These are phyloP conservation scores for Chesias legatella DNA, from an alignment of 2,888 invertebrate genomes.

Conservation along the genomic window DNA sequence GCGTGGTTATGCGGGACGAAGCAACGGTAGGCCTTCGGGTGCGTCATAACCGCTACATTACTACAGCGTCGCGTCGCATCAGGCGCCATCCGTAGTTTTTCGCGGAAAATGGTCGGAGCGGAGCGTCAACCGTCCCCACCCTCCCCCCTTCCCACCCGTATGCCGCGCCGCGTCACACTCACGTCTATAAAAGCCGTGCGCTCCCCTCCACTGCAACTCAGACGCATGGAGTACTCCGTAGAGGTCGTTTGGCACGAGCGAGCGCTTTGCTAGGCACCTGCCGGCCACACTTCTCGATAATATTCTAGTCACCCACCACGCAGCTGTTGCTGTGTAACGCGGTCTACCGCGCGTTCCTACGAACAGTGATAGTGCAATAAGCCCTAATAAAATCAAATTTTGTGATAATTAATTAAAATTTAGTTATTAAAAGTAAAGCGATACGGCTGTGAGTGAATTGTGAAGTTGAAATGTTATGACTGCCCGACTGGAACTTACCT, in stretches of 20 bases:
- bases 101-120: conserved; percentile 75
- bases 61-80: conserved; percentile 44
- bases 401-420: conserved; percentile 79
- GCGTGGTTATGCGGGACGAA: conserved; percentile 47
- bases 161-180: conserved; percentile 63
- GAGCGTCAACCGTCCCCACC: conserved; percentile 50
- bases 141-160: conserved; percentile 40
- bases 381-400: conserved; percentile 68
- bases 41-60: conserved; percentile 58
- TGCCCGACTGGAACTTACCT: conserved; percentile 77
- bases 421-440: conserved; percentile 72
- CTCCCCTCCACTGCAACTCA: conserved; percentile 77
- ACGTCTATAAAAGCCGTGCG: conserved; percentile 69
- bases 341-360: conserved; percentile 77
- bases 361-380: conserved; percentile 81
- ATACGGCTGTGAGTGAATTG: conserved; percentile 78
- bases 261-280: conserved; percentile 82
- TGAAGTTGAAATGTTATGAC: conserved; percentile 76
- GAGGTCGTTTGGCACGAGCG: conserved; percentile 82
- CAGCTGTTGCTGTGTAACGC: conserved; percentile 75
- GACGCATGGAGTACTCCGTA: conserved; percentile 82
- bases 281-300: conserved; percentile 75
- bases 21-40: conserved; percentile 58
- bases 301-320: conserved; percentile 78
- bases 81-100: conserved; percentile 65